Conservation (phyloP, 2,113 vertebrate species). For the Daboia siamensis region DNA sequence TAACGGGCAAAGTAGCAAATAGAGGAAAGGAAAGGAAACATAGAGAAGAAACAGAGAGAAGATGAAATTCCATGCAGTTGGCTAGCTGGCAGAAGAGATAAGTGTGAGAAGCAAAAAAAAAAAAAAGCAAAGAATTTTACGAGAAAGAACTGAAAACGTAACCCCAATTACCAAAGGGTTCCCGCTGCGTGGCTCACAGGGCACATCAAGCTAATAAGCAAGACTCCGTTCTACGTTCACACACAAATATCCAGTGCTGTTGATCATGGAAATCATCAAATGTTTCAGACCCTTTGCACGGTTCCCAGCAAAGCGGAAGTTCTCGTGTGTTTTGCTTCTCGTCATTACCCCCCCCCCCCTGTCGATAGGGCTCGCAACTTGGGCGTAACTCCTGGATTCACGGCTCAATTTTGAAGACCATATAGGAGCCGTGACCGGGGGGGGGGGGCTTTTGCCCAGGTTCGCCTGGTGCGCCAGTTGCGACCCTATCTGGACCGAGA, state of each 20-base stretch:
- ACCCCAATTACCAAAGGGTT: slow-evolving; percentile 59
- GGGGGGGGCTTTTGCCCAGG: too few species aligned
- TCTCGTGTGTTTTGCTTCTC: background rate
- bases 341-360: too few species aligned
- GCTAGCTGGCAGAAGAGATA: slow-evolving; percentile 74
- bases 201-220: slow-evolving; percentile 68
- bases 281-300: background rate
- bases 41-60: slow-evolving; percentile 77
- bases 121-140: slow-evolving; percentile 69
- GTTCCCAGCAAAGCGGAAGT: background rate
- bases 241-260: slow-evolving; percentile 47
- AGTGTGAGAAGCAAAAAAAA: slow-evolving; percentile 67
- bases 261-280: background rate
- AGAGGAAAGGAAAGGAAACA: slow-evolving; percentile 76
- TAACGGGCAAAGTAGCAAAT: slow-evolving; percentile 80
- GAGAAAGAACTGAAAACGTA: slow-evolving; percentile 63
- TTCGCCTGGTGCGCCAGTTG: too few species aligned
- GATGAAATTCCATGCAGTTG: slow-evolving; percentile 78
- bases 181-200: slow-evolving; percentile 59
- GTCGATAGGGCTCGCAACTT: too few species aligned
- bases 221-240: slow-evolving; percentile 69
- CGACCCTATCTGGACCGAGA: too few species aligned
- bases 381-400: too few species aligned
- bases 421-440: too few species aligned
- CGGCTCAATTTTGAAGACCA: too few species aligned